Conservation (phyloP, 2,888 invertebrate species). For the Catocala fraxini region DNA sequence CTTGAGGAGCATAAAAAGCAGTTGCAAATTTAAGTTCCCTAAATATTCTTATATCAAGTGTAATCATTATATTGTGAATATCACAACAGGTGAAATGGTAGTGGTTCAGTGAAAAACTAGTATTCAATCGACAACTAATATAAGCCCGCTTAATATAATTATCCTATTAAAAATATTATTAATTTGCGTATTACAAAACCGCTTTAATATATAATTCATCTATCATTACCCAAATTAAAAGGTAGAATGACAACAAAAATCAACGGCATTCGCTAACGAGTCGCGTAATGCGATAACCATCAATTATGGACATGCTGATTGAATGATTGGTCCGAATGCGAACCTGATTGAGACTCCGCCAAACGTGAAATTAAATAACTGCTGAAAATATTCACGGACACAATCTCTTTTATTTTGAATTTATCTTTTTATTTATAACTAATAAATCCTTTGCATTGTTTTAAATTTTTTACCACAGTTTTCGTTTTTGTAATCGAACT, state of each 20-base stretch:
- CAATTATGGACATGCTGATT: conserved; percentile 73
- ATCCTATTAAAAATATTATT: not conserved
- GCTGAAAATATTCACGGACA: conserved; percentile 58
- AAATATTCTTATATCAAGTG: too few relatives aligned
- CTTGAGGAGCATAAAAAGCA: too few relatives aligned
- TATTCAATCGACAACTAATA: too few relatives aligned
- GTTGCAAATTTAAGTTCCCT: too few relatives aligned
- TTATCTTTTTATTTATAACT: conserved; percentile 30
- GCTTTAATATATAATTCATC: conserved; percentile 40
- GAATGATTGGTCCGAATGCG: conserved; percentile 69
- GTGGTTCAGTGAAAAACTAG: too few relatives aligned
- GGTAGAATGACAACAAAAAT: conserved; percentile 57
- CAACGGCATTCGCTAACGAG: conserved; percentile 68
- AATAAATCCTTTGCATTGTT: conserved; percentile 17
- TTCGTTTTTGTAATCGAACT: too few relatives aligned
- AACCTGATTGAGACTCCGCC: conserved; percentile 69
- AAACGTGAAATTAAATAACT: conserved; percentile 70
- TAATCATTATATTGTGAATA: too few relatives aligned
- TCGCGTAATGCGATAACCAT: conserved; percentile 70
- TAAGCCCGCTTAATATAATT: too few relatives aligned
- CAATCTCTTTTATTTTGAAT: conserved; percentile 34
- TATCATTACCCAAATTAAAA: conserved; percentile 47
- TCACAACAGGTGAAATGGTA: too few relatives aligned
- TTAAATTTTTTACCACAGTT: conserved; percentile 3
- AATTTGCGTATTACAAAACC: conserved; percentile 34